Conservation (phyloP, 2,113 vertebrate species). For the Albula glossodonta region DNA sequence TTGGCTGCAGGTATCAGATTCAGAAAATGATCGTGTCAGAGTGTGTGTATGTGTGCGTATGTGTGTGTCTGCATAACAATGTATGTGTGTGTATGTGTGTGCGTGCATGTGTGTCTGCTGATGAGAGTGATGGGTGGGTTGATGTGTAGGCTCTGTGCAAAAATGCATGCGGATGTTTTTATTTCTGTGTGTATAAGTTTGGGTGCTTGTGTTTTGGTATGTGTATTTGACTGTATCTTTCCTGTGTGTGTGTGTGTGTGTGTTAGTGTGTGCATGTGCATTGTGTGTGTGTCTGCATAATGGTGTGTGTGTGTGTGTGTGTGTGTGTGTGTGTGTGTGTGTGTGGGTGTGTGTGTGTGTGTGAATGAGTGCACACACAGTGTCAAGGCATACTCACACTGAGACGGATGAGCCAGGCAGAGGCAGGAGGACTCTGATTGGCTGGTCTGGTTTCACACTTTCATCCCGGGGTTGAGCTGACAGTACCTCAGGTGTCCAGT, state of each 20-base stretch:
- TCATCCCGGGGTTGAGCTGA: too few species aligned
- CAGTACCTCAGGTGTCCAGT: too few species aligned
- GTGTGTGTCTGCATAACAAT: neutral
- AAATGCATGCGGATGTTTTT: neutral
- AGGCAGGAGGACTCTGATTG: neutral
- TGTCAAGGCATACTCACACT: too few species aligned
- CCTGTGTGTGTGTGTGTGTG: conserved; percentile 12
- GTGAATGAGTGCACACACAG: too few species aligned
- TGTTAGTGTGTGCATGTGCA: neutral
- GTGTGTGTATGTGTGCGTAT: neutral
- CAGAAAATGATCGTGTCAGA: too few species aligned
- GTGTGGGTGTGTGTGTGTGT: too few species aligned
- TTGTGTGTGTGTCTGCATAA: too few species aligned
- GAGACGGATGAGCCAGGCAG: too few species aligned
- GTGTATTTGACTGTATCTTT: neutral
- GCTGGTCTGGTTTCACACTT: neutral
- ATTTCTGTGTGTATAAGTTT: neutral
- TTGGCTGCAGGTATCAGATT: conserved; percentile 1
- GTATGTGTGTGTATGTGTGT: conserved; percentile 1
- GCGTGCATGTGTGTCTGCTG: neutral
- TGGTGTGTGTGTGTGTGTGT: too few species aligned
- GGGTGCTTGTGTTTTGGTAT: neutral
- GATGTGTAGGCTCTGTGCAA: neutral
- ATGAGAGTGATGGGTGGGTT: too few species aligned
- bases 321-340: too few species aligned